Evolutionary conservation across 2,113 vertebrate genomes (phyloP).

Genomic region (Xiphophorus hellerii): DNA sequence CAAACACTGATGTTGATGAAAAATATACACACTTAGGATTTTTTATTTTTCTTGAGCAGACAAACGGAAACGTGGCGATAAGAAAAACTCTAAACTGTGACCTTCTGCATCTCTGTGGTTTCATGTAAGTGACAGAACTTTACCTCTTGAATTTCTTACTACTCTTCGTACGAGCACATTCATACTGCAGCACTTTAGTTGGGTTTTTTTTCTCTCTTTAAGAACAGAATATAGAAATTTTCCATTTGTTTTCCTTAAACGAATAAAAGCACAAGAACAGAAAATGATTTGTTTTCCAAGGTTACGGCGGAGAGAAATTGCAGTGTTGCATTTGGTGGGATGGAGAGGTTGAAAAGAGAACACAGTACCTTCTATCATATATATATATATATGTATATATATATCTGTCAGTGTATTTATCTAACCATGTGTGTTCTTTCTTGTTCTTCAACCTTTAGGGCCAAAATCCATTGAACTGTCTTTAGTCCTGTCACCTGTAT

Average conservation of each 20-base stretch:
- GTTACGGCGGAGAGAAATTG: slow-evolving; percentile 39
- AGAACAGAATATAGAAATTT: slow-evolving; percentile 33
- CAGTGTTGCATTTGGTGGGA: slow-evolving; percentile 54
- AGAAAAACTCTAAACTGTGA: slow-evolving; percentile 62
- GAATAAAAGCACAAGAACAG: background rate
- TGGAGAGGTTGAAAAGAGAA: slow-evolving; percentile 54
- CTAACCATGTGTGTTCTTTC: slow-evolving; percentile 78
- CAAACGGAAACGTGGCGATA: slow-evolving; percentile 37
- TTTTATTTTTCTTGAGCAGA: slow-evolving; percentile 20
- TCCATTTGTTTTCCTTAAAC: slow-evolving; percentile 10
- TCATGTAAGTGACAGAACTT: slow-evolving; percentile 48
- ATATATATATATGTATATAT: slow-evolving; percentile 61
- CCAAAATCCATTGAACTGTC: slow-evolving; percentile 82
- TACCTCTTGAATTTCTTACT: slow-evolving; percentile 63
- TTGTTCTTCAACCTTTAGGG: slow-evolving; percentile 79
- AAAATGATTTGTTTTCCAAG: slow-evolving; percentile 39
- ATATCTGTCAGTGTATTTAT: slow-evolving; percentile 64
- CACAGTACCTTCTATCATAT: slow-evolving; percentile 73
- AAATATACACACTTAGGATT: slow-evolving; percentile 14
- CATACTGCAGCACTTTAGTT: slow-evolving; percentile 75
- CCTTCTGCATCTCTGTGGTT: slow-evolving; percentile 44
- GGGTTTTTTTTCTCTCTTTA: slow-evolving; percentile 34
- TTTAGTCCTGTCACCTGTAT: slow-evolving; percentile 83
- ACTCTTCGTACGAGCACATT: slow-evolving; percentile 57
- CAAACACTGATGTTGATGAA: slow-evolving; percentile 42